These are phyloP conservation scores for Ctenicera cuprea DNA, from an alignment of 2,888 invertebrate genomes.

Conservation along the genomic window DNA sequence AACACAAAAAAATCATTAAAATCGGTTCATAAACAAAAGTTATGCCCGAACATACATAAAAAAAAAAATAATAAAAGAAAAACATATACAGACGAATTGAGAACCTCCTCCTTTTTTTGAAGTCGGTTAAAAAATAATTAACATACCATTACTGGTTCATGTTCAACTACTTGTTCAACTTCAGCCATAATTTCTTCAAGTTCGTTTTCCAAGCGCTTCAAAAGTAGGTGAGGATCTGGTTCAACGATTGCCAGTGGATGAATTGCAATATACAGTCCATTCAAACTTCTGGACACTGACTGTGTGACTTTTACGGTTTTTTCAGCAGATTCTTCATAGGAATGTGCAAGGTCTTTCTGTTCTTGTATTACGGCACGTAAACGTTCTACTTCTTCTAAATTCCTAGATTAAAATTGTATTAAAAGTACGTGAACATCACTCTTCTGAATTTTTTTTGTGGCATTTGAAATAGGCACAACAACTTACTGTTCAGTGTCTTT, in stretches of 20 bases:
- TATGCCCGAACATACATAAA: no score
- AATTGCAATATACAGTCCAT: slow-evolving; percentile 54
- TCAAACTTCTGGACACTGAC: slow-evolving; percentile 55
- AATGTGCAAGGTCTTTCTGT: slow-evolving; percentile 71
- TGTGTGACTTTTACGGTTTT: slow-evolving; percentile 61
- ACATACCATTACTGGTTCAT: slow-evolving; percentile 7
- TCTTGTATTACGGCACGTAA: slow-evolving; percentile 77
- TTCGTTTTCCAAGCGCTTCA: slow-evolving; percentile 37
- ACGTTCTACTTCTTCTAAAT: slow-evolving; percentile 82
- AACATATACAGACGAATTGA: no score
- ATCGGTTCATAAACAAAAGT: no score
- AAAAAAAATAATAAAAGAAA: no score
- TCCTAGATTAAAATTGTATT: slow-evolving; percentile 73
- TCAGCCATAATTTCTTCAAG: slow-evolving; percentile 39
- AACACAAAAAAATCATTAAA: no score
- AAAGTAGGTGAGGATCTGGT: slow-evolving; percentile 17
- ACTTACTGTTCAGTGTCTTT: slow-evolving; percentile 88
- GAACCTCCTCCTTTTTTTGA: no score
- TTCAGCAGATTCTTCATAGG: slow-evolving; percentile 68
- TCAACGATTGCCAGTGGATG: slow-evolving; percentile 46
- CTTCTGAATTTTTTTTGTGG: slow-evolving; percentile 1
- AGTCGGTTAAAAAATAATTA: not conserved
- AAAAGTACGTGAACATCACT: slow-evolving; percentile 12
- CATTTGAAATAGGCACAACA: not conserved
- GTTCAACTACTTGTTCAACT: slow-evolving; percentile 18